Conservation (phyloP, 2,888 invertebrate genomes). For the Hyposoter didymator region DNA sequence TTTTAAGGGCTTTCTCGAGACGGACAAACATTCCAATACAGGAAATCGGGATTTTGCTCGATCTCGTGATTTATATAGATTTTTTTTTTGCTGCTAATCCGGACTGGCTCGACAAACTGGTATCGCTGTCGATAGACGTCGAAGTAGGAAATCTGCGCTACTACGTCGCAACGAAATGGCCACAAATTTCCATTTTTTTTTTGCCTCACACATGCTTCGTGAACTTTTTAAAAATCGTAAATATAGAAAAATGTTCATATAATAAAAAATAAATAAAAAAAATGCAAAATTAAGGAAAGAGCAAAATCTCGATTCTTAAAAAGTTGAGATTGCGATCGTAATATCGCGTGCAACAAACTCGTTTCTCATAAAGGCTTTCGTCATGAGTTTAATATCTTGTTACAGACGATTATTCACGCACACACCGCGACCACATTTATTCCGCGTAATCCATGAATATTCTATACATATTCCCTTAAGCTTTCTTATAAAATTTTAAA, state of each 20-base stretch:
- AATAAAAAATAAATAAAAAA: not conserved
- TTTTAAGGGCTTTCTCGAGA: not conserved
- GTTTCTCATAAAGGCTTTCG: conserved; percentile 49
- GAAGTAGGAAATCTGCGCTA: not conserved
- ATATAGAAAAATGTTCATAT: not conserved
- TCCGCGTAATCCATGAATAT: conserved; percentile 11
- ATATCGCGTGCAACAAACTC: conserved; percentile 59
- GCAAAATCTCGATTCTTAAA: not conserved
- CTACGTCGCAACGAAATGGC: not conserved
- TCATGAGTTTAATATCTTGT: conserved; percentile 54
- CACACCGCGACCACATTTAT: conserved; percentile 27
- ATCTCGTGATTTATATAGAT: not conserved
- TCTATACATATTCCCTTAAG: conserved; percentile 32
- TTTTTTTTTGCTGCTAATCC: not conserved
- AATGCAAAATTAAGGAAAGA: not conserved
- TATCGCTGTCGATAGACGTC: not conserved
- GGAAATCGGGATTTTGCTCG: not conserved
- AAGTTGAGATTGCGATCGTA: conserved; percentile 29
- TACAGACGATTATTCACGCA: conserved; percentile 53
- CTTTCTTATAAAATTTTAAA: not conserved
- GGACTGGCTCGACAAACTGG: not conserved
- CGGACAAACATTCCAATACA: not conserved
- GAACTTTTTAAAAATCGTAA: not conserved
- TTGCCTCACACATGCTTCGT: not conserved
- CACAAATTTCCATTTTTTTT: not conserved